Evolutionary conservation across 2,888 invertebrate genomes (phyloP).

Genomic region (Protonemura montana): DNA sequence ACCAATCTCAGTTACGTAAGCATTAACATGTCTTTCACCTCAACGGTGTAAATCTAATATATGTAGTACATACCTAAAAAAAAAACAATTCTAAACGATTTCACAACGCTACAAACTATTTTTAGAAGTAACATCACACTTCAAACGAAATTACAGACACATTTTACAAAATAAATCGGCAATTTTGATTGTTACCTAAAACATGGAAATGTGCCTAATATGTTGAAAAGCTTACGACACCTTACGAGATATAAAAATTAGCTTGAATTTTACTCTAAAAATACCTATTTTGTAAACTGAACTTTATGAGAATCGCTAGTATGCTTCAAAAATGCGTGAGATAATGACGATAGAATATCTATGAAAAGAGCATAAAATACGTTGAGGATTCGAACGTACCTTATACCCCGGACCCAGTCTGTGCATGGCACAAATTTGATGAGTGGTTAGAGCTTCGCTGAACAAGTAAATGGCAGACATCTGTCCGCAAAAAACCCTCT

Average conservation of each 20-base stretch:
- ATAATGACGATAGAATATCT: no score
- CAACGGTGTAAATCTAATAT: neutral
- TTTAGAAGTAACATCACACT: no score
- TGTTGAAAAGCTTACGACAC: constrained; percentile 1
- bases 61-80: neutral
- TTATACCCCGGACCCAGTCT: constrained; percentile 98
- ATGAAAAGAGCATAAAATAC: no score
- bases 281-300: neutral
- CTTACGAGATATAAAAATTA: neutral
- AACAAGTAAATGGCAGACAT: constrained; percentile 99
- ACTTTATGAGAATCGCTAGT: neutral
- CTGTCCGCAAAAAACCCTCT: constrained; percentile 98
- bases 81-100: neutral
- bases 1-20: constrained; percentile 3
- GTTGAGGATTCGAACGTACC: no score
- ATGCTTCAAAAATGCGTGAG: neutral
- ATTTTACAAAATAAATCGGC: neutral
- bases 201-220: neutral
- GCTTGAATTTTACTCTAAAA: neutral
- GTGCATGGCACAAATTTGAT: constrained; percentile 98
- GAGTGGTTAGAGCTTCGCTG: constrained; percentile 95
- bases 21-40: neutral
- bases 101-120: neutral
- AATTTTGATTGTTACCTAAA: neutral
- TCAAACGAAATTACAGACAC: no score